Evolutionary conservation across 1,140 invertebrate genomes (phyloP).

Genomic region (Calosoma granatense): DNA sequence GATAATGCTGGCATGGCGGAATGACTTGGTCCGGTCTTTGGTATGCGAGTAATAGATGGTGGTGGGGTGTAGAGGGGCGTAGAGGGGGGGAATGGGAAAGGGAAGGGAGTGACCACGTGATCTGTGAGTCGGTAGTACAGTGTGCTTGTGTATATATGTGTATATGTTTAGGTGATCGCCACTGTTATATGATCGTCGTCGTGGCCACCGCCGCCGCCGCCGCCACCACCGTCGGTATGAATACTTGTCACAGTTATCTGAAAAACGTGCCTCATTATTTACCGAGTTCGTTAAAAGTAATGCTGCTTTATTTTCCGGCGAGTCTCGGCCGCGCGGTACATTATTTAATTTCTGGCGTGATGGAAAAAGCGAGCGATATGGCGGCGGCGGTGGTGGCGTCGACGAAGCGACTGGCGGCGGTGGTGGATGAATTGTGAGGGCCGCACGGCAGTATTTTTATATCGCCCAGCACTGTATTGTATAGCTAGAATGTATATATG

Average conservation of each 20-base stretch:
- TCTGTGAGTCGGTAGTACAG: not conserved
- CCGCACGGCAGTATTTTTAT: conserved; percentile 22
- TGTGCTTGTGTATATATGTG: not conserved
- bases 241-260: conserved; percentile 9
- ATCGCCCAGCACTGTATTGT: not conserved
- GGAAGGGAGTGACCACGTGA: conserved; percentile 10
- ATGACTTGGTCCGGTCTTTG: not conserved
- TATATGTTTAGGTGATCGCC: not conserved
- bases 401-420: too few relatives aligned
- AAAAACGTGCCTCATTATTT: conserved; percentile 20
- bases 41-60: not conserved
- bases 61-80: not conserved
- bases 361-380: conserved; percentile 10
- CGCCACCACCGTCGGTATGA: not conserved
- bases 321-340: conserved; percentile 15
- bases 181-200: not conserved
- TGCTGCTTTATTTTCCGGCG: conserved; percentile 22
- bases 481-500: conserved; percentile 12
- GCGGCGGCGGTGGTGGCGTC: conserved; percentile 5
- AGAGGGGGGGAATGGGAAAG: conserved; percentile 4
- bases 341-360: conserved; percentile 22
- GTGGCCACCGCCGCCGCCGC: not conserved
- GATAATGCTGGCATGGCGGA: conserved; percentile 23
- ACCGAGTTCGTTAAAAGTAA: conserved; percentile 24
- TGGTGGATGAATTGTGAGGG: conserved; percentile 8